Evolutionary conservation across 2,888 invertebrate species (phyloP), one percentile per base, ranked within the genome.

Genomic region (Lycocerus yunnanus): DNA sequence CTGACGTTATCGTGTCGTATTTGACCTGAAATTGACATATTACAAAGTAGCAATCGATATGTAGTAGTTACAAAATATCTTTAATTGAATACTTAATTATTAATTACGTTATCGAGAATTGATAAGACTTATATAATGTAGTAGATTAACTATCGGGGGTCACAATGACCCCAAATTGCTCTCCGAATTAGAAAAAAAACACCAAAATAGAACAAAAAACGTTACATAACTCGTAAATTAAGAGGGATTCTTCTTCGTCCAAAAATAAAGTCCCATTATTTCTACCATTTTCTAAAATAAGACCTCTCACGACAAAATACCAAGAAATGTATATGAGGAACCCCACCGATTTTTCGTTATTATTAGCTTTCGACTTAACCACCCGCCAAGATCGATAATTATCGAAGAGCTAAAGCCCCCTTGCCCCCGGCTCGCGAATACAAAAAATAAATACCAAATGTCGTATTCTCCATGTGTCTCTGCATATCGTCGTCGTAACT

Each of bases 331-430:
- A 43, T 20, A 16, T 4, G 11, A 18, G 59, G 59, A 16, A 68
- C 67, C 67, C 68, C 59, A 14, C 58, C 16, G 68, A 43, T 43
- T 67, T 6, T 43, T 15, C 16, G 67, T 24, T 67, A 67, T 67
- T 58, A 67, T 68, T 68, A 68, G 58, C 20, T 24, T 18, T 21
- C 24, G 61, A 60, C 59, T 68, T 21, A 68, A 21, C 58, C 68
- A 58, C 68, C 68, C 68, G 68, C 68, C 21, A 68, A 68, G 68
- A 14, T 15, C 16, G 60, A 68, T 18, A 14, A 58, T 15, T 15
- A 18, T 15, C 6, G 15, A n/a, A 43, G 16, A 66, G n/a, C 13
- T 21, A n/a, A n/a, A n/a, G 9, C 21, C 59, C 59, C 15, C 68
- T 14, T 9, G 0, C 9, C 21, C 3, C 21, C 10, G 21, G 21